Evolutionary conservation across 2,113 vertebrate genomes (phyloP).

Genomic region (Otolemur garnettii): DNA sequence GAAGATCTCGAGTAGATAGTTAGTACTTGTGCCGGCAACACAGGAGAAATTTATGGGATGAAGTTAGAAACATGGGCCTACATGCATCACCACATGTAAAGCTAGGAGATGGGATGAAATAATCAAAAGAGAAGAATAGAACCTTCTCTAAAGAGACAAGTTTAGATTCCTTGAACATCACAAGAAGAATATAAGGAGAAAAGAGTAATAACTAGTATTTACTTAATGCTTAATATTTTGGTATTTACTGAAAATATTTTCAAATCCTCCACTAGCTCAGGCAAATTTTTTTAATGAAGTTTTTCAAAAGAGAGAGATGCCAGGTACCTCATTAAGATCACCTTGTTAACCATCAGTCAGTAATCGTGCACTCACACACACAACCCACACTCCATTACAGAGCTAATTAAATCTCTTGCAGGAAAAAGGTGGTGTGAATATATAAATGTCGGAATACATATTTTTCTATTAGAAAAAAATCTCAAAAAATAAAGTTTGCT

Average conservation of each 20-base stretch:
- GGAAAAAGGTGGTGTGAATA: neutral
- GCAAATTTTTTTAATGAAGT: conserved; percentile 35
- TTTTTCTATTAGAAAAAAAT: neutral
- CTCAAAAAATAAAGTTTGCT: neutral
- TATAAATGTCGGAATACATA: neutral
- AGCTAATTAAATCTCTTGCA: neutral
- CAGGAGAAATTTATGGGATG: neutral
- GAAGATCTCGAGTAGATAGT: neutral
- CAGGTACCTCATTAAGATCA: neutral
- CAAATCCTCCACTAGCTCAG: conserved; percentile 29
- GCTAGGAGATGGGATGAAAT: neutral
- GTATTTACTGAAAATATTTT: neutral
- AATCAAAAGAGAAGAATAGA: neutral
- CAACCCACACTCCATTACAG: neutral
- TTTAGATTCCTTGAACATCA: neutral
- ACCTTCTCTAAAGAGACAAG: neutral
- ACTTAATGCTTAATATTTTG: neutral
- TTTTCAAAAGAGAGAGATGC: neutral
- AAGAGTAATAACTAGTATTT: neutral
- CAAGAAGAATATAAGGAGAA: neutral
- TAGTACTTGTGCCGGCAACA: neutral
- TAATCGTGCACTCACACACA: neutral
- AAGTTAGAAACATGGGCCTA: neutral
- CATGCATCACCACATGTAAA: neutral
- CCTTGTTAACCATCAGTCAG: neutral